Evolutionary conservation across 2,888 invertebrate genomes (phyloP).

Genomic region (Ormyrus pomaceus): DNA sequence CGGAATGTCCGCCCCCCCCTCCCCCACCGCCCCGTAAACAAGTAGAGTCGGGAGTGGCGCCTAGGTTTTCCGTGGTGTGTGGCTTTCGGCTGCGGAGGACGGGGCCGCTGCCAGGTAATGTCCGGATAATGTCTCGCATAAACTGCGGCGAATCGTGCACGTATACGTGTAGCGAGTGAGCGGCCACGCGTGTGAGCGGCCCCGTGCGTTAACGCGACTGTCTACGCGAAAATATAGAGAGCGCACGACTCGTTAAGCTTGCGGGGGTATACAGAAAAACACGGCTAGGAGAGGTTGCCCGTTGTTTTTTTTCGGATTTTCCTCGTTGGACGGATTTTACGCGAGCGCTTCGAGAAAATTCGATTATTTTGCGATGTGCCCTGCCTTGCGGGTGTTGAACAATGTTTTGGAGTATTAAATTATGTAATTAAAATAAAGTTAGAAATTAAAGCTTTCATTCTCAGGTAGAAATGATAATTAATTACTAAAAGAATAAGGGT

Average conservation of each 20-base stretch:
- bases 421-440: too few species aligned
- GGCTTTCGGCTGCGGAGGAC: slow-evolving; percentile 13
- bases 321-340: neutral
- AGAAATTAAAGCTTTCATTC: too few species aligned
- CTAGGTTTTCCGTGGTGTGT: slow-evolving; percentile 41
- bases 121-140: slow-evolving; percentile 73
- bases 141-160: slow-evolving; percentile 69
- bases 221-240: slow-evolving; percentile 49
- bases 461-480: too few species aligned
- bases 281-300: neutral
- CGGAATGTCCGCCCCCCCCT: too few species aligned
- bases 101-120: slow-evolving; percentile 68
- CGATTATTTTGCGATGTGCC: too few species aligned
- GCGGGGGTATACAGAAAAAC: slow-evolving; percentile 1
- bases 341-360: neutral
- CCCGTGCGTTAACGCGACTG: slow-evolving; percentile 41
- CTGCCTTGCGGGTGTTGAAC: too few species aligned
- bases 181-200: neutral
- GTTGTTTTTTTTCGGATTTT: neutral
- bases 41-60: slow-evolving; percentile 8
- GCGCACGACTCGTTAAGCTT: slow-evolving; percentile 47
- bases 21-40: slow-evolving; percentile 18
- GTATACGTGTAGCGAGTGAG: neutral
- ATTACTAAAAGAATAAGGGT: too few species aligned
- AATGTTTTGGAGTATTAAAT: too few species aligned